Percentiles rank a stretch among this genome's conserved stretches.
Conservation (phyloP, 2,888 invertebrate genomes). For the Harpagoxenus sublaevis region DNA sequence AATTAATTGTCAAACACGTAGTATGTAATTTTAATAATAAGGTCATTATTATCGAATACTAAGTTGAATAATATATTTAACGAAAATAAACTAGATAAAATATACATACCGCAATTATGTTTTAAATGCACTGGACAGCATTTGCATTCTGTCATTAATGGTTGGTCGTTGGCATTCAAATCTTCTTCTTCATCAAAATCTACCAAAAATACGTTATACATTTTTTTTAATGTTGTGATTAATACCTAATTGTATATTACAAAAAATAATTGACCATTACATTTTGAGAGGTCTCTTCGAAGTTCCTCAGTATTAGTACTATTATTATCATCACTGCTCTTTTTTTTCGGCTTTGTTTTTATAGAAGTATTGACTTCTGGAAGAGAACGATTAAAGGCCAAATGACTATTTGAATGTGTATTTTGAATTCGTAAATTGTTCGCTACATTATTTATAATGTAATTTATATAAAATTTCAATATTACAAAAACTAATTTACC, state of each 20-base stretch:
- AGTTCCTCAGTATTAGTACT: not conserved
- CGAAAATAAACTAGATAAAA: not conserved
- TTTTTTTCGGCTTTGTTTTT: not conserved
- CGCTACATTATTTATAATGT: not conserved
- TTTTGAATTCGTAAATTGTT: not conserved
- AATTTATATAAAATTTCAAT: too few species aligned
- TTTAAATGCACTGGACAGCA: not conserved
- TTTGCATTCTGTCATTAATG: not conserved
- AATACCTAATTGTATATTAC: not conserved
- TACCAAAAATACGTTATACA: not conserved
- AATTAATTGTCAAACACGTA: not conserved
- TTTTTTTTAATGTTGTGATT: not conserved
- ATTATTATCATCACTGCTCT: too few species aligned
- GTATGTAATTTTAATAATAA: not conserved
- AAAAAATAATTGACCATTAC: not conserved
- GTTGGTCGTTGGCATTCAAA: not conserved
- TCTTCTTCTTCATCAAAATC: not conserved
- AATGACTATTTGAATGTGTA: not conserved
- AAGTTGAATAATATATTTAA: too few species aligned
- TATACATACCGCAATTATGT: constrained; percentile 1
- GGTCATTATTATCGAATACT: not conserved
- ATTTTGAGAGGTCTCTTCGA: not conserved
- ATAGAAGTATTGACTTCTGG: not conserved
- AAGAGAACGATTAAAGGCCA: not conserved
- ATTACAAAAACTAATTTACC: not conserved